Base-by-base conservation (phyloP, 2,888 invertebrate genomes). In the Chirona hameri region DNA sequence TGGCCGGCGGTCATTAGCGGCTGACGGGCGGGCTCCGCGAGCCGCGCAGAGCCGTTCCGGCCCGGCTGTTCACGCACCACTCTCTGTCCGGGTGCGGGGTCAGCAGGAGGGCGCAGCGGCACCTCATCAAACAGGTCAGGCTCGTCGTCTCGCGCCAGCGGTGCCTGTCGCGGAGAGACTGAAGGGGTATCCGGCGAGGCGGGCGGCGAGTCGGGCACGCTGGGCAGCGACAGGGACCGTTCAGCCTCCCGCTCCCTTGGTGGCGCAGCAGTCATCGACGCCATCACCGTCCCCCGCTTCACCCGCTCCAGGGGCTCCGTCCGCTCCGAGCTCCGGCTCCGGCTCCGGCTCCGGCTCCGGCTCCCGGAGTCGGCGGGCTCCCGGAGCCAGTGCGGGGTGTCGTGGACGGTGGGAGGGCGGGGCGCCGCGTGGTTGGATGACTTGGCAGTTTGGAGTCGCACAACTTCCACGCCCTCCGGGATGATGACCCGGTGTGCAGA, bases 391-490 rank as follows among this genome's bases (percentile, higher is more conserved):
- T 24, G 60, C 60, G 60, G 60, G 24, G 3, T 24, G 60, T 24
- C 24, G 24, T 24, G 60, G 24, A 14, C 60, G 24, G 24, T 7
- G 60, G 24, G 52, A 14, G 4, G 21, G 60, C 18, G 7, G 3
- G 60, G 21, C 60, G 24, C 60, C 60, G 60, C 15, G 52, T 52
- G 52, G 52, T 24, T 24, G 24, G 60, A 14, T 2, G 60, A 24
- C 24, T 24, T 60, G 60, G 3, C 60, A 12, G 60, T 18, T 29
- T 72, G 72, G 9, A 72, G 72, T 9, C 72, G 72, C 72, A 72
- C 72, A 29, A 72, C 72, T 29, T 72, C 48, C 46, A 79, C 79
- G 48, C 79, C 79, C n/a, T 24, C 48, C 2, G 79, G 79, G 48
- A 79, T 48, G 48, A 48, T n/a, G 48, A 79, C 79, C 1, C 46